Evolutionary conservation across 2,797 vertebrate species (phyloP).

Genomic region (Masticophis lateralis): DNA sequence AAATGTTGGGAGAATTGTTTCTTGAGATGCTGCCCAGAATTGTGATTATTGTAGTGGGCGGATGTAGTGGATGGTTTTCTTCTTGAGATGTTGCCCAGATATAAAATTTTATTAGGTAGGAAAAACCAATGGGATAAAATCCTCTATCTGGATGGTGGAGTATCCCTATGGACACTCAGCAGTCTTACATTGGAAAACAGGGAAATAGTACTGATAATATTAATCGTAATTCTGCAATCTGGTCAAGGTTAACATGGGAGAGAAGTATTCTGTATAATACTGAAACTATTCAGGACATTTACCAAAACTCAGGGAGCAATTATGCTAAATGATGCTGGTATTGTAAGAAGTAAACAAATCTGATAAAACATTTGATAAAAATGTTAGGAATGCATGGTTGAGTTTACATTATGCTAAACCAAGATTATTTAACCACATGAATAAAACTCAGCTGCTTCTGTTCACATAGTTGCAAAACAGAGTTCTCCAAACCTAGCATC

Average conservation of each 20-base stretch:
- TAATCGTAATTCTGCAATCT: not conserved
- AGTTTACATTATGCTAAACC: not conserved
- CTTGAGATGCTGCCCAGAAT: not conserved
- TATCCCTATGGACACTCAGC: not conserved
- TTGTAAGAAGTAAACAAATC: not conserved
- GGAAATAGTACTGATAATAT: not conserved
- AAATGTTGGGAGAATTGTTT: no score
- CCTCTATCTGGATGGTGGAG: not conserved
- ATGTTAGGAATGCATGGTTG: not conserved
- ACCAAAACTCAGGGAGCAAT: not conserved
- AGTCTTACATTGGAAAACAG: not conserved
- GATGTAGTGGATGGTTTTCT: not conserved
- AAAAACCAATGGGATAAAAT: not conserved
- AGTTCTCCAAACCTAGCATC: not conserved
- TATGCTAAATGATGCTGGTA: no score
- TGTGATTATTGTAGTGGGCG: not conserved
- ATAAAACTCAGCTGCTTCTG: not conserved
- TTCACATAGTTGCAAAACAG: not conserved
- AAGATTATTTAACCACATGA: not conserved
- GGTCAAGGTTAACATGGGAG: not conserved
- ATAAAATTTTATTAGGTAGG: not conserved
- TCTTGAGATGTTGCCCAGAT: not conserved
- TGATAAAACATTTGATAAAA: not conserved
- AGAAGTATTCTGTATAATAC: not conserved
- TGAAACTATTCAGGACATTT: not conserved